Base-by-base conservation (phyloP, 2,113 vertebrate genomes). In the Egretta garzetta region DNA sequence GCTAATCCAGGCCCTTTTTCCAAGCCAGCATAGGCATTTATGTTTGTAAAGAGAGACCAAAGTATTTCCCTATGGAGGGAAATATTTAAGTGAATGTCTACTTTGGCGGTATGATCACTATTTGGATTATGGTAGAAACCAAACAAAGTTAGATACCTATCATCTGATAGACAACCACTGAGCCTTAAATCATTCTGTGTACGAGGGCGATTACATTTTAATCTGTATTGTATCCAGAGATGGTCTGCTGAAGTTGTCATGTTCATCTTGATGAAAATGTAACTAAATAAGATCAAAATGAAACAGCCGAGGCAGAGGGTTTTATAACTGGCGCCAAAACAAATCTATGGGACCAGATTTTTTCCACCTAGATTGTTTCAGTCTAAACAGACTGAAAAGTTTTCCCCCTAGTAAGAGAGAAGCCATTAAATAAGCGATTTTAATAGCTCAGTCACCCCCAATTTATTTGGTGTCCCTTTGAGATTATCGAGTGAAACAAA, bases 351-450 rank as follows among this genome's bases (percentile, higher is more conserved):
- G 90, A 97, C 92, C 87, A 96, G 94, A 97, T 95, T 95, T 98
- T 98, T 98, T 97, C 96, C 97, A 96, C 95, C 83, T 98, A 98
- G 96, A 98, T 98, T 98, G 95, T 97, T 98, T 97, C 91, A 96
- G 95, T 95, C 93, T 98, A 97, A 97, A 97, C 94, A 98, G 92
- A 94, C 93, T 96, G 89, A 97, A 96, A 98, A 95, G 92, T 81
- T 98, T 98, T 97, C 94, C 95, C 93, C 50, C 53, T 95, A 88
- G 90, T 91, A 93, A 95, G 95, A 97, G 74, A 93, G 95, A 95
- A 88, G 86, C 74, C 91, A 88, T 97, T 97, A 98, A 97, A 97
- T 97, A 98, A 97, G 93, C 86, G 32, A 80, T 93, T 97, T 97
- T 96, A 97, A 95, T 97, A 97, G 91, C 88, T 93, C 94, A 95